These are phyloP conservation scores for Poecilia latipinna DNA, from an alignment of 2,113 vertebrate species.

Conservation along the genomic window DNA sequence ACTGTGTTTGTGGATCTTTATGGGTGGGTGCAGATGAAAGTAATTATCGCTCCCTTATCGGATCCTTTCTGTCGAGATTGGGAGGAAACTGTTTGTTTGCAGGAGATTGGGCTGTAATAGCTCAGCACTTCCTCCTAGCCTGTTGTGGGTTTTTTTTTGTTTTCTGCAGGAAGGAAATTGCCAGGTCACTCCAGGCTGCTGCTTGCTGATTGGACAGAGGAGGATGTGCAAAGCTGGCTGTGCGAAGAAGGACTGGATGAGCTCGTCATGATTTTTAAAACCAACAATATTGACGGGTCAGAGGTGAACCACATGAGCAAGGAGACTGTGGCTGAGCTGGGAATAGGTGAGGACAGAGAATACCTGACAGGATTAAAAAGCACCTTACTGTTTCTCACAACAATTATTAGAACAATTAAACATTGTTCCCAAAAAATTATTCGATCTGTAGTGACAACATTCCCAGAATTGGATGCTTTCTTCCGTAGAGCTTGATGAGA, in stretches of 20 bases:
- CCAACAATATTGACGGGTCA: conserved; percentile 87
- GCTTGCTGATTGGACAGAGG: conserved; percentile 88
- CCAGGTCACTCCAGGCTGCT: conserved; percentile 61
- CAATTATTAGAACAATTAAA: neutral
- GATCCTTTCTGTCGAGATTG: conserved; percentile 24
- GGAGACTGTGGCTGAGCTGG: conserved; percentile 84
- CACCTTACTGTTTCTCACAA: neutral
- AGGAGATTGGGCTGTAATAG: conserved; percentile 30
- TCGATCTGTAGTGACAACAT: neutral
- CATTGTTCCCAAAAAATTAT: neutral
- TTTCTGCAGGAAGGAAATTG: conserved; percentile 67
- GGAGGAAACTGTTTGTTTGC: conserved; percentile 46
- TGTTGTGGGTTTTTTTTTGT: conserved; percentile 39
- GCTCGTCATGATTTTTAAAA: conserved; percentile 81
- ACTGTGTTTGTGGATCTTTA: neutral
- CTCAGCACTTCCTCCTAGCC: conserved; percentile 52
- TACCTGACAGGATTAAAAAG: neutral
- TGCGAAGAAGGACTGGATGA: conserved; percentile 79
- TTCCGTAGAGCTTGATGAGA: neutral
- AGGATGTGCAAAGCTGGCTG: conserved; percentile 87
- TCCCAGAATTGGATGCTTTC: neutral
- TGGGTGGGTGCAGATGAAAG: conserved; percentile 17
- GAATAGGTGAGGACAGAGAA: conserved; percentile 84
- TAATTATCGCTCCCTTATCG: conserved; percentile 37
- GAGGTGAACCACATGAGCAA: conserved; percentile 85